Conservation (phyloP, 1,140 invertebrate genomes). For the Rhynchophorus ferrugineus region DNA sequence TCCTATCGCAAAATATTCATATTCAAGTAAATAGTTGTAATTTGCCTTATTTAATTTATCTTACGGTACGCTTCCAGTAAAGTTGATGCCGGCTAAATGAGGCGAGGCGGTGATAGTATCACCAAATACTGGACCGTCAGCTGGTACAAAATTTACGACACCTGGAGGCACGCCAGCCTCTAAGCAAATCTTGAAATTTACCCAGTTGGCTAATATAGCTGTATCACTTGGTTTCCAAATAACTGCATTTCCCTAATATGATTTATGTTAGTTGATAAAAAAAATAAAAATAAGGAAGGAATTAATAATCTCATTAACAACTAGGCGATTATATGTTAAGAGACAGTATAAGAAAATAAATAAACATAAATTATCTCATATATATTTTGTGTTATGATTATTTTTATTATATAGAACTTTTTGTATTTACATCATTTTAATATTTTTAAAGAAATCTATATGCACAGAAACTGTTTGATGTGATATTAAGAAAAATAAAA, state of each 20-base stretch:
- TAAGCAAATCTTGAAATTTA: conserved; percentile 84
- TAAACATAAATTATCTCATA: no score
- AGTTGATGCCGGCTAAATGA: conserved; percentile 90
- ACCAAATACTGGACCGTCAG: conserved; percentile 92
- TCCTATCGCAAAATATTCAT: no score
- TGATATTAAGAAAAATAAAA: no score
- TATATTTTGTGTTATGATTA: no score
- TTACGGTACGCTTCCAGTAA: conserved; percentile 91
- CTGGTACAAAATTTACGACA: conserved; percentile 95
- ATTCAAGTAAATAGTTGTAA: no score
- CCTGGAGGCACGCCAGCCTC: conserved; percentile 93
- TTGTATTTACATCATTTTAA: no score
- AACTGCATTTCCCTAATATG: conserved; percentile 86
- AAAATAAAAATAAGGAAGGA: neutral
- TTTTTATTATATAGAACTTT: no score
- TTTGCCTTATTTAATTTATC: conserved; percentile 27
- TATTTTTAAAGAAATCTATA: no score
- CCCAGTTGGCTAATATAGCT: conserved; percentile 92
- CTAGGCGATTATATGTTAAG: no score
- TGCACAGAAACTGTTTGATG: no score
- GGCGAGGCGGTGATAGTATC: conserved; percentile 80
- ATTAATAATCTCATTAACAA: no score
- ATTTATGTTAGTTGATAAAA: neutral
- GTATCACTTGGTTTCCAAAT: conserved; percentile 99
- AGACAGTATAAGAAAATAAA: no score